These are phyloP conservation scores for Nymphicus hollandicus DNA, from an alignment of 2,113 vertebrate species.

Conservation along the genomic window DNA sequence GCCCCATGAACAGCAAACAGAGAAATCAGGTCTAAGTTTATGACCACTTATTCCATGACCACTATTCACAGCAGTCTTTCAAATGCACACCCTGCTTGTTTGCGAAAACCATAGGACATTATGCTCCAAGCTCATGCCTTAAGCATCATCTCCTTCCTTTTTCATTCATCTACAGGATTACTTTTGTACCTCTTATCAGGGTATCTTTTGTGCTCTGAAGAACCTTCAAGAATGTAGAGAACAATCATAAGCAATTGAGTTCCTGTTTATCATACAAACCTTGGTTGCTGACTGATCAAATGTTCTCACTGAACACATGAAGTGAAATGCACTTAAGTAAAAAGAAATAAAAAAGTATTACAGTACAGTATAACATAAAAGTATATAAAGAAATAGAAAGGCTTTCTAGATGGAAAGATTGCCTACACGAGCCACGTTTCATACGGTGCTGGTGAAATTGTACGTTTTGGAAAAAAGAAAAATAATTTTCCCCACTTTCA, in stretches of 20 bases:
- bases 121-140: not conserved
- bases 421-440: not conserved
- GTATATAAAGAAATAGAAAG: not conserved
- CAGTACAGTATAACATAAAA: not conserved
- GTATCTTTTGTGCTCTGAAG: not conserved
- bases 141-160: not conserved
- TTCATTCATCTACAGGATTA: not conserved
- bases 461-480: not conserved
- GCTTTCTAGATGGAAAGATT: not conserved
- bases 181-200: not conserved
- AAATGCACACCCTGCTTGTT: not conserved
- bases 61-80: not conserved
- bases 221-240: not conserved
- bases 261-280: not conserved
- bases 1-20: not conserved
- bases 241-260: not conserved
- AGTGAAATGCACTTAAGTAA: not conserved
- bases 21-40: not conserved
- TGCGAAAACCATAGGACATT: not conserved
- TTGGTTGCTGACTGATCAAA: not conserved
- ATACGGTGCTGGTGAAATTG: not conserved
- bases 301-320: not conserved
- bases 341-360: not conserved
- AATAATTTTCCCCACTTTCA: not conserved
- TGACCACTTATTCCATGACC: not conserved